phyloP scores from a whole-genome alignment of 2,888 invertebrate genomes.

The Synergus laeviventris region DNA sequence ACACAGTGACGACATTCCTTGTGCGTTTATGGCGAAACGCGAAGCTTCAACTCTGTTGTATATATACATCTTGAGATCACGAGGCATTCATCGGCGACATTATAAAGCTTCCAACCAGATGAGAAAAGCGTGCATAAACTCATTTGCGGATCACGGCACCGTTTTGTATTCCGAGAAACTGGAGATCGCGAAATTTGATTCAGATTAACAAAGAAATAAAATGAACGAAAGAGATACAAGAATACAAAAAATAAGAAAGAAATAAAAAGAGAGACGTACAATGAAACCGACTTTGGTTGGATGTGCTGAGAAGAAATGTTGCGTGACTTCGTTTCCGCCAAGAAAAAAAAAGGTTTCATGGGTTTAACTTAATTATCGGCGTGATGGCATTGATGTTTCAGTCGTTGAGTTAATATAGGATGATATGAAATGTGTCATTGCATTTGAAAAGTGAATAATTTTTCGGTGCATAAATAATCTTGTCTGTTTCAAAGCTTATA shows the following conservation, averaged over 20 bases:
- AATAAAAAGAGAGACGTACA: neutral
- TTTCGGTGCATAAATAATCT: neutral
- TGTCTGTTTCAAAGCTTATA: neutral
- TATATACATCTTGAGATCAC: neutral
- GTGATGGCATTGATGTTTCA: neutral
- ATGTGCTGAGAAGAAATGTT: slow-evolving; percentile 1
- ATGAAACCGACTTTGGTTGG: slow-evolving; percentile 19
- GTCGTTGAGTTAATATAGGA: neutral
- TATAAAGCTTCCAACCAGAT: slow-evolving; percentile 26
- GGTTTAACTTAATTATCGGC: slow-evolving; percentile 46
- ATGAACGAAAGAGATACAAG: neutral
- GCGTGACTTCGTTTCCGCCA: slow-evolving; percentile 47
- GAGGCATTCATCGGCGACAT: slow-evolving; percentile 41
- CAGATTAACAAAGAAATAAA: slow-evolving; percentile 30
- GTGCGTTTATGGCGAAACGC: neutral
- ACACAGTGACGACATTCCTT: neutral
- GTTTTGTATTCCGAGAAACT: slow-evolving; percentile 46
- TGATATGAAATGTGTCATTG: neutral
- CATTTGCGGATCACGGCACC: slow-evolving; percentile 48
- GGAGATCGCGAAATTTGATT: slow-evolving; percentile 38
- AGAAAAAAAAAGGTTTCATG: neutral
- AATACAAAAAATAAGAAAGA: neutral
- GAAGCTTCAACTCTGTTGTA: slow-evolving; percentile 7
- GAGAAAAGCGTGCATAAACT: slow-evolving; percentile 53
- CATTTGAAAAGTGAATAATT: too few relatives aligned